A percentile compares a stretch with the other conserved stretches of the same genome.
phyloP scores from a whole-genome alignment of 2,888 invertebrate genomes.

The Melitaea athalia region DNA sequence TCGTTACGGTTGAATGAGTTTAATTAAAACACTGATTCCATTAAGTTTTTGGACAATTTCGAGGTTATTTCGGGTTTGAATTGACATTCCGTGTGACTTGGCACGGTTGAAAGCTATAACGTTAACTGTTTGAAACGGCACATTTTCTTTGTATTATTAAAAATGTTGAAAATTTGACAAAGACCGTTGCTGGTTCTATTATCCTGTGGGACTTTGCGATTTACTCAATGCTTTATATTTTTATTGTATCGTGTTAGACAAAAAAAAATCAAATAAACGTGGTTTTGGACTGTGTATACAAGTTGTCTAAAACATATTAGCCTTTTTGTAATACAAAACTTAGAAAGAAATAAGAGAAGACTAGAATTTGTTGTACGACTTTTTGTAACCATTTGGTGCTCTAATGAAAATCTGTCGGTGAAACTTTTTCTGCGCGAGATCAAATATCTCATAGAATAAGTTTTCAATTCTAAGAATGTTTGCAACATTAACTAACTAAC shows the following conservation, averaged over 20 bases:
- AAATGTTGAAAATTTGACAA: conserved; percentile 6
- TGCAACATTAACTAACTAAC: too few relatives aligned
- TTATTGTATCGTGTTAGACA: not conserved
- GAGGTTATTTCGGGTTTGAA: conserved; percentile 19
- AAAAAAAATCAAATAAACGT: not conserved
- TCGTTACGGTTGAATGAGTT: conserved; percentile 33
- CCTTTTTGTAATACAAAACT: too few relatives aligned
- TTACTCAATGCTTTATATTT: not conserved
- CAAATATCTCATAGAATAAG: too few relatives aligned
- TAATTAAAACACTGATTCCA: conserved; percentile 38
- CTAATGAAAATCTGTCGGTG: too few relatives aligned
- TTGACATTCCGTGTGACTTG: conserved; percentile 30
- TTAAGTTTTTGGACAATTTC: conserved; percentile 28
- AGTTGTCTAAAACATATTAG: too few relatives aligned
- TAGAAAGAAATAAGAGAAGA: too few relatives aligned
- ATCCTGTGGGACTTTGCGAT: not conserved
- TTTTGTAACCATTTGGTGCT: too few relatives aligned
- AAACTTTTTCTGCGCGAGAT: too few relatives aligned
- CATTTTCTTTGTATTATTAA: conserved; percentile 18
- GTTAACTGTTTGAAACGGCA: conserved; percentile 15
- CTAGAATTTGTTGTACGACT: too few relatives aligned
- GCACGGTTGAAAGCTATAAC: conserved; percentile 21
- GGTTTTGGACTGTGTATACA: too few relatives aligned
- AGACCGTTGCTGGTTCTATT: not conserved
- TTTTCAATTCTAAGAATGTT: too few relatives aligned